Evolutionary conservation across 1,140 invertebrate genomes (phyloP).

Genomic region (Caenorhabditis brenneri): DNA sequence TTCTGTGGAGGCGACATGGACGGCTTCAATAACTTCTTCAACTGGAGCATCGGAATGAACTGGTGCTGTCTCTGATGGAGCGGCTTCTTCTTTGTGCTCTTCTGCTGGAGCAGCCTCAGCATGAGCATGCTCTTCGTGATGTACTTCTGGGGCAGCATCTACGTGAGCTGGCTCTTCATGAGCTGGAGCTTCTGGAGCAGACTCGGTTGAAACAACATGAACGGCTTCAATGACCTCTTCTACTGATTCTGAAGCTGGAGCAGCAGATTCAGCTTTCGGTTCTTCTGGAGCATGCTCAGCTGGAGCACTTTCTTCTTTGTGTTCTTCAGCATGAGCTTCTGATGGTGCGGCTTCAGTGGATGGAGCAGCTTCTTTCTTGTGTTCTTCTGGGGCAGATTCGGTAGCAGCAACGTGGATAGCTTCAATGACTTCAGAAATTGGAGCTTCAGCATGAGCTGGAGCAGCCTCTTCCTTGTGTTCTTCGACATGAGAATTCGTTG

Average conservation of each 20-base stretch:
- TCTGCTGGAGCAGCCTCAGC: background rate
- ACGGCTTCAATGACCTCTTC: background rate
- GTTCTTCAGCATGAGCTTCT: background rate
- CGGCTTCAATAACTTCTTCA: slow-evolving; percentile 3
- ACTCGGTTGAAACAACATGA: background rate
- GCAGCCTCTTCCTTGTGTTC: too few relatives aligned
- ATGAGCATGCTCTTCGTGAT: background rate
- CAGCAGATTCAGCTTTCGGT: background rate
- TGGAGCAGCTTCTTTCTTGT: background rate
- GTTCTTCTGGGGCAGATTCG: background rate
- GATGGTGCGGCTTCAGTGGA: background rate
- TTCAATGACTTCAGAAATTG: background rate
- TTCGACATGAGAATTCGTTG: too few relatives aligned
- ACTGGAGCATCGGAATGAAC: background rate
- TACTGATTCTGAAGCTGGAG: background rate
- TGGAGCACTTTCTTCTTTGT: background rate
- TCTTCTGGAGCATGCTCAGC: background rate
- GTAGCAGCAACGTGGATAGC: background rate
- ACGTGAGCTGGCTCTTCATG: background rate
- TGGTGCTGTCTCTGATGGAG: background rate
- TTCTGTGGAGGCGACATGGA: background rate
- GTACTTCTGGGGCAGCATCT: background rate
- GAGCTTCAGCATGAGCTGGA: too few relatives aligned
- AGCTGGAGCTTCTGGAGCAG: background rate
- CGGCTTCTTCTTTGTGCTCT: background rate